Conservation (phyloP, 2,113 vertebrate genomes). For the Callorhinus ursinus region DNA sequence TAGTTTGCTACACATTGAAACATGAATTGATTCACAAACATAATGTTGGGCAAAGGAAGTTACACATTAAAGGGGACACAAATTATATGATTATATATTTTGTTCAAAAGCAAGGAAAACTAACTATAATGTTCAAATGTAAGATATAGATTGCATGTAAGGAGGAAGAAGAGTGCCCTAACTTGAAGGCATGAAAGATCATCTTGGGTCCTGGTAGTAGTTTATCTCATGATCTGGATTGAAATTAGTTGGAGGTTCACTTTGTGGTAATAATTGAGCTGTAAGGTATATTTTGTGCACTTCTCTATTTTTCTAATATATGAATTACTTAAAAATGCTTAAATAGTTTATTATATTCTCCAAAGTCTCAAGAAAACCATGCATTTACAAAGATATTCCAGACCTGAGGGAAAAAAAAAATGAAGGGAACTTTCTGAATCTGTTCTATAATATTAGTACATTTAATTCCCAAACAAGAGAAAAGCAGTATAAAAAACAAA, state of each 20-base stretch:
- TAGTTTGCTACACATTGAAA: not conserved
- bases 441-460: not conserved
- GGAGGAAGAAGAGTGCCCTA: not conserved
- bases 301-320: not conserved
- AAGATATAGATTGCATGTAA: not conserved
- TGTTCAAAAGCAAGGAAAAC: not conserved
- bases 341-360: not conserved
- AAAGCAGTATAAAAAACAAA: not conserved
- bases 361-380: not conserved
- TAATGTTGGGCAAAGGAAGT: not conserved
- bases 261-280: not conserved
- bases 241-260: not conserved
- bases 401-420: not conserved
- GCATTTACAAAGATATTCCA: not conserved
- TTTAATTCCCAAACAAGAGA: not conserved
- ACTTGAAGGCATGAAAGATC: not conserved
- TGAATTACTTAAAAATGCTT: not conserved
- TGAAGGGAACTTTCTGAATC: not conserved
- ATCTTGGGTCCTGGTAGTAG: not conserved
- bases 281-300: not conserved
- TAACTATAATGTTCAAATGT: not conserved
- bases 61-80: not conserved
- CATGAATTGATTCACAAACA: not conserved
- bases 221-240: not conserved
- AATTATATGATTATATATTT: not conserved